Conservation (phyloP, 2,888 invertebrate species). For the Iselma pallidipennis region DNA sequence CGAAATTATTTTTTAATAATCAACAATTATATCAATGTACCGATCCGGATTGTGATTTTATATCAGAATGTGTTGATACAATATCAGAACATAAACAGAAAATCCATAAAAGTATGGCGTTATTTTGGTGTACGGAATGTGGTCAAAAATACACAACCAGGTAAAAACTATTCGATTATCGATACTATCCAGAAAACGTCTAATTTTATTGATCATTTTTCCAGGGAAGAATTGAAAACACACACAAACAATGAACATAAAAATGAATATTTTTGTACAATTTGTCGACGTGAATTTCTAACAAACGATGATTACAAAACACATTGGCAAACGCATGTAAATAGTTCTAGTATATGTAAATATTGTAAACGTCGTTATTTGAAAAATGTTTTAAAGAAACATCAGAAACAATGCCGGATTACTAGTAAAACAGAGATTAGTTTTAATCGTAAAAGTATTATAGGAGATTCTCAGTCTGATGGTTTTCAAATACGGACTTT, state of each 20-base stretch:
- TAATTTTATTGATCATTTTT: not conserved
- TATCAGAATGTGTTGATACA: slow-evolving; percentile 20
- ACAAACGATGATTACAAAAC: slow-evolving; percentile 5
- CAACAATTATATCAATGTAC: slow-evolving; percentile 18
- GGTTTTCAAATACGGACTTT: slow-evolving; percentile 10
- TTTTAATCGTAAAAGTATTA: not conserved
- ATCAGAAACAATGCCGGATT: slow-evolving; percentile 12
- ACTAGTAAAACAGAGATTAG: slow-evolving; percentile 9
- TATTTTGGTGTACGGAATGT: slow-evolving; percentile 23
- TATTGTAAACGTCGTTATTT: slow-evolving; percentile 14
- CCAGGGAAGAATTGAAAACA: slow-evolving; percentile 12
- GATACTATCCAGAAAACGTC: not conserved
- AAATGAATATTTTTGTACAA: slow-evolving; percentile 7
- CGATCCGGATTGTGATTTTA: slow-evolving; percentile 15
- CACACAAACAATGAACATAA: slow-evolving; percentile 5
- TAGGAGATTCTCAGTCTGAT: not conserved
- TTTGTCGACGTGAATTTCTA: slow-evolving; percentile 9
- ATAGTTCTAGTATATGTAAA: slow-evolving; percentile 12
- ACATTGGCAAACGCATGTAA: slow-evolving; percentile 17
- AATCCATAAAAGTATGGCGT: slow-evolving; percentile 22
- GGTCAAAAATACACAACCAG: slow-evolving; percentile 23
- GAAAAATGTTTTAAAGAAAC: slow-evolving; percentile 8
- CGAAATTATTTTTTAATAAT: not conserved
- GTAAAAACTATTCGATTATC: slow-evolving; percentile 1
- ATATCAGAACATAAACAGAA: slow-evolving; percentile 23